phyloP scores from a whole-genome alignment of 2,797 vertebrate species.

The Meda fulgida region DNA sequence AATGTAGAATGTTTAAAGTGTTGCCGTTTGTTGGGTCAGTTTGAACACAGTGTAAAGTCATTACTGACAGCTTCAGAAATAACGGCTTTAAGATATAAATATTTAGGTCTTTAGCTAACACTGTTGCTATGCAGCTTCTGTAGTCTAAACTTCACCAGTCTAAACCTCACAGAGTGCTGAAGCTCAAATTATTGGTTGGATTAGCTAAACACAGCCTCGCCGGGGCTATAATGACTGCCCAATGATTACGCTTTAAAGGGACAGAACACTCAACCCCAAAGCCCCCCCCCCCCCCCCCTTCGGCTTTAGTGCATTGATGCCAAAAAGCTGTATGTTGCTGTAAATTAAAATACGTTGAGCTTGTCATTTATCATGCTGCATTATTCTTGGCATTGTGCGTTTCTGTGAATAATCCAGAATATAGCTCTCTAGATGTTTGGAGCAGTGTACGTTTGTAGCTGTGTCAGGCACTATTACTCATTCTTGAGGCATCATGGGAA shows the following conservation, averaged over 20 bases:
- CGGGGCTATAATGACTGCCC: conserved; percentile 38
- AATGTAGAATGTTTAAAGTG: conserved; percentile 6
- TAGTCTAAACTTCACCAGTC: conserved; percentile 54
- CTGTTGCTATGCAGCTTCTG: conserved; percentile 53
- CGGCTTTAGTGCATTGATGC: background rate
- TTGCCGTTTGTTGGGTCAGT: conserved; percentile 13
- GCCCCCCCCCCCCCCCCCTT: background rate
- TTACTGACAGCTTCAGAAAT: conserved; percentile 37
- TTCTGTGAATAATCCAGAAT: conserved; percentile 7
- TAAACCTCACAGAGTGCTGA: conserved; percentile 51
- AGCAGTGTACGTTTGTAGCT: conserved; percentile 30
- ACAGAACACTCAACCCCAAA: background rate
- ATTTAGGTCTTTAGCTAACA: conserved; percentile 44
- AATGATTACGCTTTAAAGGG: conserved; percentile 44
- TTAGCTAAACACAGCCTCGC: conserved; percentile 55
- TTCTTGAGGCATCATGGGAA: conserved; percentile 40
- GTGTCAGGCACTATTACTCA: conserved; percentile 2
- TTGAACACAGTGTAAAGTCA: conserved; percentile 33
- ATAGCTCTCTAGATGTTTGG: conserved; percentile 13
- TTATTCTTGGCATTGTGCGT: conserved; percentile 24
- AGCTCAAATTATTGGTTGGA: conserved; percentile 59
- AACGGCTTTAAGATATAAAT: conserved; percentile 50
- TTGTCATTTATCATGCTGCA: conserved; percentile 38
- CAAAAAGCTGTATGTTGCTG: conserved; percentile 20
- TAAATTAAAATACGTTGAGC: conserved; percentile 36